phyloP scores from a whole-genome alignment of 2,113 vertebrate genomes.

The Cyrtonyx montezumae region DNA sequence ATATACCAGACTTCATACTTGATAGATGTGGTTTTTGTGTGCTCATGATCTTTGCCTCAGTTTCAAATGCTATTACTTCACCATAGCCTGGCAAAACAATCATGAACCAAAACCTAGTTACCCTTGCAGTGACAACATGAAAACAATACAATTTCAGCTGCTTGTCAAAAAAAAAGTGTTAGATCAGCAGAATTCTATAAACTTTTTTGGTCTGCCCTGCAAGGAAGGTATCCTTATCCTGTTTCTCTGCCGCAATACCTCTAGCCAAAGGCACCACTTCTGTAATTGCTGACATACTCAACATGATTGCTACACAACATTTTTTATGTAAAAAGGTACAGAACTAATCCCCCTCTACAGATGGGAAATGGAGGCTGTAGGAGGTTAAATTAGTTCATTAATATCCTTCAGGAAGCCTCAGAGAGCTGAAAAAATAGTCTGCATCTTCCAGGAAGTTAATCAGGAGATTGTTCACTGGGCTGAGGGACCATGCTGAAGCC shows the following conservation, averaged over 20 bases:
- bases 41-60: conserved; percentile 58
- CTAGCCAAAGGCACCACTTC: neutral
- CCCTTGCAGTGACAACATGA: neutral
- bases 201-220: neutral
- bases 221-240: neutral
- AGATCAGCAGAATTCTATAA: neutral
- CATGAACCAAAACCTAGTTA: conserved; percentile 22
- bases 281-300: neutral
- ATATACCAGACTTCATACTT: conserved; percentile 54
- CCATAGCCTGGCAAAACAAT: neutral
- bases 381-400: neutral
- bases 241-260: neutral
- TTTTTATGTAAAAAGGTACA: neutral
- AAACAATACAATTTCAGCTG: neutral
- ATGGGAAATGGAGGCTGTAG: neutral
- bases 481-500: neutral
- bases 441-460: neutral
- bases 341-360: neutral
- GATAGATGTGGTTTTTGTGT: conserved; percentile 62
- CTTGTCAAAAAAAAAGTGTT: neutral
- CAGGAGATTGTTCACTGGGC: fast-evolving
- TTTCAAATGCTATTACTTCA: conserved; percentile 37
- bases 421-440: neutral
- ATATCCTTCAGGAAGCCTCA: neutral
- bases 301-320: neutral